Evolutionary conservation across 2,797 vertebrate genomes (phyloP).

Genomic region (Enteromius afrohamiltoni): DNA sequence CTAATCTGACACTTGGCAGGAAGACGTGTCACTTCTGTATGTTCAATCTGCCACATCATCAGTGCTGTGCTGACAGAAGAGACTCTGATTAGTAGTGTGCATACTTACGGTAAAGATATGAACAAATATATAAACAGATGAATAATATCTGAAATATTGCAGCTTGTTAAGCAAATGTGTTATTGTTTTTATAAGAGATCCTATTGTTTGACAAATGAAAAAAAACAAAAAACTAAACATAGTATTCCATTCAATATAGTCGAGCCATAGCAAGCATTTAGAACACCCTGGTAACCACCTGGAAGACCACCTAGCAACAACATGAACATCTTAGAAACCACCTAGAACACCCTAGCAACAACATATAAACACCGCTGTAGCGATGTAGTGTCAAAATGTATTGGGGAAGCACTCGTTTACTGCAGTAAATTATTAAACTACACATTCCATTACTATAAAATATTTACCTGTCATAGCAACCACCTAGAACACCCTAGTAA

Average conservation of each 20-base stretch:
- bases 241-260: neutral
- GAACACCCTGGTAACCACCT: neutral
- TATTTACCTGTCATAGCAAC: neutral
- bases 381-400: no score
- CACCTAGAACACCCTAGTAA: neutral
- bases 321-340: neutral
- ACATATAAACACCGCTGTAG: neutral
- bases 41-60: constrained; percentile 30
- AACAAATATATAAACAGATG: neutral
- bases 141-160: neutral
- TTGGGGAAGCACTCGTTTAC: neutral
- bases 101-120: neutral
- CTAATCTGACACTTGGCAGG: constrained; percentile 29
- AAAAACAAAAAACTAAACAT: neutral
- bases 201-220: neutral
- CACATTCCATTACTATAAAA: neutral
- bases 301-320: neutral
- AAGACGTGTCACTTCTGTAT: constrained; percentile 6
- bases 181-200: neutral
- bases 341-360: neutral
- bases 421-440: neutral
- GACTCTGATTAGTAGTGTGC: neutral
- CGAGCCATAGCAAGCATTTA: neutral
- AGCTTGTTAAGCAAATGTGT: neutral
- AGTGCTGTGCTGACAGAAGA: neutral